A percentile compares a stretch with the other conserved stretches of the same genome.
These are phyloP conservation scores for Stomorhina lunata DNA, from an alignment of 2,888 invertebrate species.

Conservation along the genomic window DNA sequence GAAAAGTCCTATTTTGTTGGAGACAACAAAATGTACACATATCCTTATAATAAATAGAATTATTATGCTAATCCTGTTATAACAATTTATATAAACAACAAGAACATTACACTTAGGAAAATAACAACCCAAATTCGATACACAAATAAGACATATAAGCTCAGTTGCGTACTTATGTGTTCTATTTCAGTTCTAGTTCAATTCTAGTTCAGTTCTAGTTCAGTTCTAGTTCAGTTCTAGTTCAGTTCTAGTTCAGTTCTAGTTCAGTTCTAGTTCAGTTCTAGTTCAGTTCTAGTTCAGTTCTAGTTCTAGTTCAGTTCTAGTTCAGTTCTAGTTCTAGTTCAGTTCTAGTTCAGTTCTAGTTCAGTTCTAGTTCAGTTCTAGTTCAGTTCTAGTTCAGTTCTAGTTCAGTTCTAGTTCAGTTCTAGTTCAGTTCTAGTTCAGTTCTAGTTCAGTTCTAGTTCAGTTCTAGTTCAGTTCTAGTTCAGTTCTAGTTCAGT, in stretches of 20 bases:
- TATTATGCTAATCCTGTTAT: conserved; percentile 59
- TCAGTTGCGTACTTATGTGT: background rate
- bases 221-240: background rate
- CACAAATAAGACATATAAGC: background rate
- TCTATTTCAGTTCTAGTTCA: background rate
- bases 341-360: background rate
- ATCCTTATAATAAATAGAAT: conserved; percentile 59
- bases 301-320: background rate
- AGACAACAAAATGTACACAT: background rate
- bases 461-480: background rate
- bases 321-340: background rate
- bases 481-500: background rate
- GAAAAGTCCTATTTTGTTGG: conserved; percentile 3
- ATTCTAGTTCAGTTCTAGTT: background rate
- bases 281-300: background rate
- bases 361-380: background rate
- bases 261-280: background rate
- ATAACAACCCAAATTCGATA: too few relatives aligned
- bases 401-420: background rate
- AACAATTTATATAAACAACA: conserved; percentile 41
- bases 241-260: background rate
- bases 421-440: background rate
- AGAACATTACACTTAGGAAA: too few relatives aligned
- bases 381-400: background rate
- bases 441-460: background rate